A percentile compares a stretch with the other conserved stretches of the same genome.
Conservation (phyloP, 1,140 invertebrate species). For the Cydia amplana region DNA sequence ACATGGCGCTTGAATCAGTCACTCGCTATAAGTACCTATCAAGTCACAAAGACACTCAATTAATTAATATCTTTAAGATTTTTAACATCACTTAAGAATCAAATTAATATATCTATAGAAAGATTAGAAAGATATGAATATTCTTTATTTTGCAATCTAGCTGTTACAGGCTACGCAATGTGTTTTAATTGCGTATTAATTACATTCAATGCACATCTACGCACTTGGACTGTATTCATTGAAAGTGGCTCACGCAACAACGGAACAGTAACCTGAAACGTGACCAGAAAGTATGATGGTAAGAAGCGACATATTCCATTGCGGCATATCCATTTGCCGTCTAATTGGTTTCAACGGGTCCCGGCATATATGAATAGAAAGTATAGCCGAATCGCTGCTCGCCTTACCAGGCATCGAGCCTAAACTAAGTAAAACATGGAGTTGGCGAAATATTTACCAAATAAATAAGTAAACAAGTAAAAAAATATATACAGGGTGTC, state of each 20-base stretch:
- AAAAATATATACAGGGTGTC: too few relatives aligned
- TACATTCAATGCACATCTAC: conserved; percentile 69
- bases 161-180: background rate
- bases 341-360: conserved; percentile 67
- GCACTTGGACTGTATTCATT: conserved; percentile 70
- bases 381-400: background rate
- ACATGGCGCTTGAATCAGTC: too few relatives aligned
- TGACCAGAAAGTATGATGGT: conserved; percentile 73
- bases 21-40: too few relatives aligned
- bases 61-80: too few relatives aligned
- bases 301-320: conserved; percentile 68
- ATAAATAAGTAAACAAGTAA: too few relatives aligned
- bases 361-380: conserved; percentile 33
- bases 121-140: too few relatives aligned
- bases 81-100: too few relatives aligned
- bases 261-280: conserved; percentile 75
- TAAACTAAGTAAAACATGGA: background rate
- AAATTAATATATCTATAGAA: too few relatives aligned
- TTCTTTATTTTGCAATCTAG: too few relatives aligned
- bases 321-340: conserved; percentile 62
- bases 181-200: conserved; percentile 71
- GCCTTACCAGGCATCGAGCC: background rate
- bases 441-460: too few relatives aligned
- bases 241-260: conserved; percentile 77
- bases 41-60: too few relatives aligned